Conservation (phyloP, 2,888 invertebrate species). For the Tupiocoris notatus region DNA sequence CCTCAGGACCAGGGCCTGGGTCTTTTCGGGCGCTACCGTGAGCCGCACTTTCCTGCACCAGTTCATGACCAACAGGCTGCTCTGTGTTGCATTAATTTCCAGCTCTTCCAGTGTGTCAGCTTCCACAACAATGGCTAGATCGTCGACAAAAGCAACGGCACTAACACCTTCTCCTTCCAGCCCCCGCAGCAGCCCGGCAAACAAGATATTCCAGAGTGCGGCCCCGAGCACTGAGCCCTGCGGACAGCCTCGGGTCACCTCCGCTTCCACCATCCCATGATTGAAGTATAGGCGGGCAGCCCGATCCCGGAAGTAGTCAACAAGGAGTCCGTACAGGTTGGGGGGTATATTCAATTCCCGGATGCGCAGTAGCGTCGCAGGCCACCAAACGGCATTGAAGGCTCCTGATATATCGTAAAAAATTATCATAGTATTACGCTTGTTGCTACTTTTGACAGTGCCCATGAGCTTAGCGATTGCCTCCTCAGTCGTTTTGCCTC, state of each 20-base stretch:
- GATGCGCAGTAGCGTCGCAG: too few relatives aligned
- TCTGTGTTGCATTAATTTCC: too few relatives aligned
- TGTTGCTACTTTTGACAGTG: not conserved
- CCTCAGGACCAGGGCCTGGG: not conserved
- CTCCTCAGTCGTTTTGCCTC: not conserved
- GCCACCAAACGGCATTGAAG: slow-evolving; percentile 13
- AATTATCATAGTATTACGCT: not conserved
- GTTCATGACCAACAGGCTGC: too few relatives aligned
- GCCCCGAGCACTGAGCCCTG: slow-evolving; percentile 11
- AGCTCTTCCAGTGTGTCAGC: too few relatives aligned
- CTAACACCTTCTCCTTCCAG: too few relatives aligned
- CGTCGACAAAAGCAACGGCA: not conserved
- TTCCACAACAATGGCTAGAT: not conserved
- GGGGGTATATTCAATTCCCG: too few relatives aligned
- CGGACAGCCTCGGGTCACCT: not conserved
- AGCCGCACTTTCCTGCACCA: too few relatives aligned
- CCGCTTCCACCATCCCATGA: not conserved
- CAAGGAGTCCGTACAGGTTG: too few relatives aligned
- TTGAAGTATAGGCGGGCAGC: too few relatives aligned
- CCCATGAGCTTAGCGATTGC: not conserved
- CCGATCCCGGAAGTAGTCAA: too few relatives aligned
- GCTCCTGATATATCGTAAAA: slow-evolving; percentile 1
- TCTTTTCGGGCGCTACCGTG: too few relatives aligned
- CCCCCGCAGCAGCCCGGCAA: not conserved
- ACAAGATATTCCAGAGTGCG: too few relatives aligned